A percentile compares a stretch with the other conserved stretches of the same genome.
phyloP scores from a whole-genome alignment of 2,797 vertebrate species.

The Chaetophractus vellerosus region DNA sequence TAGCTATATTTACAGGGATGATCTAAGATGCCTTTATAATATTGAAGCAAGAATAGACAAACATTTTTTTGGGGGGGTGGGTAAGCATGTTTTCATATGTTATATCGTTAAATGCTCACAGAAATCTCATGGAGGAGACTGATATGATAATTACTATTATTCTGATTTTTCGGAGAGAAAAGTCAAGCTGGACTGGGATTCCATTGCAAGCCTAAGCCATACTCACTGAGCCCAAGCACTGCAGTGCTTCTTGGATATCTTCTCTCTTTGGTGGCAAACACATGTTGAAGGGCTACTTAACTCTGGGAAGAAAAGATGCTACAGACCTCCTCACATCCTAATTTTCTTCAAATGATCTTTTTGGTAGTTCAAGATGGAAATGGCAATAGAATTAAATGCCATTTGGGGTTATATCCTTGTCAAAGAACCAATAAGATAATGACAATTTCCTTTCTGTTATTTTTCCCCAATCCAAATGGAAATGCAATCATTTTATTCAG shows the following conservation, averaged over 20 bases:
- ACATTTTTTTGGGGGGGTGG: rapidly evolving
- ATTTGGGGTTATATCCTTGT: not conserved
- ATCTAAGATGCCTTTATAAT: rapidly evolving
- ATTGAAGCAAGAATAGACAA: not conserved
- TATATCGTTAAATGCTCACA: not conserved
- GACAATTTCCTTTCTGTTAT: not conserved
- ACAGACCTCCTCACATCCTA: not conserved
- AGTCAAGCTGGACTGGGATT: not conserved
- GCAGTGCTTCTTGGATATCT: not conserved
- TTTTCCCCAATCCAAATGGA: constrained; percentile 18
- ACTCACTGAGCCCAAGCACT: rapidly evolving
- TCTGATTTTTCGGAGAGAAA: not conserved
- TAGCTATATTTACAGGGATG: rapidly evolving
- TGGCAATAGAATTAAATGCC: not conserved
- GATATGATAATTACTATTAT: not conserved
- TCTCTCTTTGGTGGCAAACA: not conserved
- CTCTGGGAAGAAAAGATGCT: not conserved
- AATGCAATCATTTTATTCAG: constrained; percentile 36
- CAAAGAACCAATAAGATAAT: not conserved
- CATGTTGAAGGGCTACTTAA: not conserved
- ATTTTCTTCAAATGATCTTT: not conserved
- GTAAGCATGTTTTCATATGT: not conserved
- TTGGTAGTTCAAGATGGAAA: not conserved
- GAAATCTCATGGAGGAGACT: not conserved
- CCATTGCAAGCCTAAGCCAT: not conserved